Percentiles rank a stretch among this genome's conserved stretches.
These are phyloP conservation scores for Peromyscus aztecus DNA, from an alignment of 2,797 vertebrate genomes.

Conservation along the genomic window DNA sequence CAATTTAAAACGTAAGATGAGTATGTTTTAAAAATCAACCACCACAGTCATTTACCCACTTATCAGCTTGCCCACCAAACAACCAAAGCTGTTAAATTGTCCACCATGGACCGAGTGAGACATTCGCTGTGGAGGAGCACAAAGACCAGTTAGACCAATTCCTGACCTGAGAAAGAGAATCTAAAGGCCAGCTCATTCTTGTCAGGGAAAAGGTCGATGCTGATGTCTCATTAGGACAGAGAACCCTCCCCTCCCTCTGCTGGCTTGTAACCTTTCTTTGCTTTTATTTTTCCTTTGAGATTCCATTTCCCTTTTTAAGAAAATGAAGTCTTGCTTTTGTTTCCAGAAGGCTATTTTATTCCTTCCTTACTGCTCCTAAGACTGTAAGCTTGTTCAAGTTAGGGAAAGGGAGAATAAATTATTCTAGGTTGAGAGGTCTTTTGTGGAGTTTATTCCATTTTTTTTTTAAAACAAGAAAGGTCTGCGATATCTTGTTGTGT, in stretches of 20 bases:
- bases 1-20: background rate
- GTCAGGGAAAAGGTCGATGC: background rate
- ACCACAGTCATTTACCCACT: background rate
- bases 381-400: constrained; percentile 3
- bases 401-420: background rate
- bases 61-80: background rate
- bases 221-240: background rate
- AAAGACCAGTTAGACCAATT: background rate
- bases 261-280: background rate
- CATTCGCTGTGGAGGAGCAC: background rate
- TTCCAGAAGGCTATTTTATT: constrained; percentile 33
- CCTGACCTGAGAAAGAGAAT: background rate
- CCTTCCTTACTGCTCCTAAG: background rate
- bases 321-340: constrained; percentile 41
- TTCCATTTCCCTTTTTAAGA: constrained; percentile 30
- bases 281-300: background rate
- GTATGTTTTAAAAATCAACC: background rate
- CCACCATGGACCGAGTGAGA: background rate
- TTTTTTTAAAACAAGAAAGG: background rate
- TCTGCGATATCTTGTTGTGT: background rate
- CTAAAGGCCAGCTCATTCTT: background rate
- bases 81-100: too few species aligned
- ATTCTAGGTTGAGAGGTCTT: background rate
- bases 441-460: background rate
- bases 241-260: background rate